Evolutionary conservation across 2,797 vertebrate genomes (phyloP), one percentile per base, ranked within the genome.

Genomic region (Cyprinella venusta): DNA sequence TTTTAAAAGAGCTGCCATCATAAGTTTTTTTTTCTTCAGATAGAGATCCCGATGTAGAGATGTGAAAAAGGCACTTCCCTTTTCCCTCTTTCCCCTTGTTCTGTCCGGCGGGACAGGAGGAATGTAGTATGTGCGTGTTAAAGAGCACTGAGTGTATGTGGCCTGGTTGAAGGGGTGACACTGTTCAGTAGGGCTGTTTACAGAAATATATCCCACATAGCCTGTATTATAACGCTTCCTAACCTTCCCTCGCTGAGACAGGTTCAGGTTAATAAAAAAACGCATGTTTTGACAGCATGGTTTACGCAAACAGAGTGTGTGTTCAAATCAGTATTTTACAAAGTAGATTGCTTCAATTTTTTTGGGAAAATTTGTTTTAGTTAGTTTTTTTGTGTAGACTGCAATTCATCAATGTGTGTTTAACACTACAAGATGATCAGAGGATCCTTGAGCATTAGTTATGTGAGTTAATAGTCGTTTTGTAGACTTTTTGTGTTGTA

Each of bases 41-140:
- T 78, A 52, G 77, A 80, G 72, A 71, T 61, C 54, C 59, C 74
- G 38, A 69, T 48, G 24, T 30, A 40, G 36, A 75, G 33, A 78
- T 38, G 48, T 64, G 45, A 16, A 69, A 69, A 54, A 77, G 61
- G 4, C 33, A 61, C 21, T 56, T 78, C 30, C 61, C 80, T 74
- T 79, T 69, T 70, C 54, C 30, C 52, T 79, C 26, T 21, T 75
- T 80, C 64, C 38, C 79, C 72, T 13, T 63, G 38, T 72, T 56
- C 26, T 59, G 64, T 78, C 75, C 81, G 15, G 40, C 21, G 75
- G 75, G 65, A 83, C 36, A 68, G 81, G 50, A 77, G 81, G 81
- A 77, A 83, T 78, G 69, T 82, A 54, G 30, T 65, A 81, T 76
- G 40, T 81, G 71, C 16, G 64, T 81, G 84, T 85, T 76, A 76